Conservation (phyloP, 2,113 vertebrate genomes). For the Ameiurus melas region DNA sequence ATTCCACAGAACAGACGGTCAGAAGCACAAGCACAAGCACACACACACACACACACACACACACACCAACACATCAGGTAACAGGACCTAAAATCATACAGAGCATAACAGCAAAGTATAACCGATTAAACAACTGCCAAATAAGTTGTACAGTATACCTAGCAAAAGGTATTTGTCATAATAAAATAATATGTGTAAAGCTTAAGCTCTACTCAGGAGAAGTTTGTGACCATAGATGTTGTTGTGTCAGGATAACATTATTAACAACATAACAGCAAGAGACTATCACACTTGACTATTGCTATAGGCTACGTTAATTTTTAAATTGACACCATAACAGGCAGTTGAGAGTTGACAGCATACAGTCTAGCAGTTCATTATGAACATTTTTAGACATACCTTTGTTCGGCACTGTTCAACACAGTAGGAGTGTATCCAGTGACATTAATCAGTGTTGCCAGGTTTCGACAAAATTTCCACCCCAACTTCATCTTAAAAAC, state of each 20-base stretch:
- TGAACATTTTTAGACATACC: background rate
- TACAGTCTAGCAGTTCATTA: background rate
- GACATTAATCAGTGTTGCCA: background rate
- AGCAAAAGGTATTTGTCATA: background rate
- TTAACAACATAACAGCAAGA: background rate
- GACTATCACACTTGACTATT: background rate
- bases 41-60: background rate
- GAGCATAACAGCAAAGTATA: background rate
- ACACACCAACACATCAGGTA: background rate
- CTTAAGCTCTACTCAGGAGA: background rate
- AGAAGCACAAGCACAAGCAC: background rate
- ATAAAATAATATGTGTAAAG: background rate
- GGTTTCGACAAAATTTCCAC: background rate
- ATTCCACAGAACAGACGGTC: conserved; percentile 19
- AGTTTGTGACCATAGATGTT: background rate
- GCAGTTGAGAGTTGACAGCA: background rate
- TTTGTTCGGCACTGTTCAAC: background rate
- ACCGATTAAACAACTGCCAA: background rate
- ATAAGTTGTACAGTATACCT: background rate
- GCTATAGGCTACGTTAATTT: background rate
- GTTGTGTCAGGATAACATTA: background rate
- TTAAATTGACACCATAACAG: too few species aligned
- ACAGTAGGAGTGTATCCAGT: background rate
- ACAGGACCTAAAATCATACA: background rate
- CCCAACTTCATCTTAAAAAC: background rate